Evolutionary conservation across 2,797 vertebrate species (phyloP).

Genomic region (Onychomys arenicola): DNA sequence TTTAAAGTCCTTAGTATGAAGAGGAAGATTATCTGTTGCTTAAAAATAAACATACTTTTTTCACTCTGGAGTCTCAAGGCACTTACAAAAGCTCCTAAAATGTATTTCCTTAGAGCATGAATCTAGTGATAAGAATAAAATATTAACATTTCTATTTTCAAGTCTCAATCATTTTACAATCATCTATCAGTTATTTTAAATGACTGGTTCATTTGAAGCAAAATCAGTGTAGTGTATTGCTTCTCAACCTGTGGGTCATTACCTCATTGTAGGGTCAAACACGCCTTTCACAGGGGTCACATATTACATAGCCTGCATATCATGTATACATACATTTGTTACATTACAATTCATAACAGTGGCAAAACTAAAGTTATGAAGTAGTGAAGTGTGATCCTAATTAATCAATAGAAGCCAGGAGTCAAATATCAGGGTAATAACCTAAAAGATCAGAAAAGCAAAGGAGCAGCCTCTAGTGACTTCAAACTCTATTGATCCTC

Average conservation of each 20-base stretch:
- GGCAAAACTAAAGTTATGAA: not conserved
- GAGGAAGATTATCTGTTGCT: not conserved
- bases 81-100: conserved; percentile 51
- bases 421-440: too few relatives aligned
- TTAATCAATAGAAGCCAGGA: too few relatives aligned
- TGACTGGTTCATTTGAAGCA: not conserved
- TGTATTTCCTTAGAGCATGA: conserved; percentile 58
- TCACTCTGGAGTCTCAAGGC: conserved; percentile 47
- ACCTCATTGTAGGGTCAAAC: not conserved
- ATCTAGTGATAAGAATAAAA: conserved; percentile 1
- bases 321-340: too few relatives aligned
- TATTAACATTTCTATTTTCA: conserved; percentile 58
- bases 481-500: too few relatives aligned
- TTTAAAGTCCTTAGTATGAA: not conserved
- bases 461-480: too few relatives aligned
- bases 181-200: conserved; percentile 53
- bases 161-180: conserved; percentile 55
- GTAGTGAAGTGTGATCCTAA: too few relatives aligned
- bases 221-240: conserved; percentile 38
- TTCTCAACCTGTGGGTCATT: not conserved
- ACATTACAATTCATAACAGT: not conserved
- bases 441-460: too few relatives aligned
- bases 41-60: not conserved
- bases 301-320: not conserved
- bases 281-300: not conserved